Evolutionary conservation across 2,113 vertebrate species (phyloP), one percentile per base, ranked within the genome.

Genomic region (Gambusia affinis): DNA sequence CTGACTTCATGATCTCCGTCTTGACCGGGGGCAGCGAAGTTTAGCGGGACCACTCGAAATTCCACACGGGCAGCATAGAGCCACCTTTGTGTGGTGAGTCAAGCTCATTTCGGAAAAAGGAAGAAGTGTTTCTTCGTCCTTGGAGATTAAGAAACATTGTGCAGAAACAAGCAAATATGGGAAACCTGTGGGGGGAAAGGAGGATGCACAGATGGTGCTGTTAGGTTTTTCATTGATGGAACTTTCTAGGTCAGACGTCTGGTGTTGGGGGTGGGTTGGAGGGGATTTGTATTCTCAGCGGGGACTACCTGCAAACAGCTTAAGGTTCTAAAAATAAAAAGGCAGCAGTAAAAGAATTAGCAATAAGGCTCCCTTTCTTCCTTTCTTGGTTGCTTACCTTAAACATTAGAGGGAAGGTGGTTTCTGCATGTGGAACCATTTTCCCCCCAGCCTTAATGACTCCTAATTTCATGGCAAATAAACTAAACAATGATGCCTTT

Each of bases 391-490:
- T 78, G 75, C 76, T 80, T 76, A 87, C 82, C 78, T 86, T 76
- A 76, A 87, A 75, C 6, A 68, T 62, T 73, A 78, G 71, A 79
- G 71, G 51, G 72, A 66, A 54, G 76, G 85, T 70, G 64, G 62
- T 68, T 70, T 80, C 65, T 24, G 1, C 91, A 90, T 78, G 78
- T 92, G 89, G 85, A 83, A 92, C 71, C 64, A 44, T 83, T 92
- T 87, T 70, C 29, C 28, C 33, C 4, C 33, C 33, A 0, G 72
- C 73, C 60, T 51, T 89, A 90, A 91, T 81, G 76, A 82, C 84
- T n/a, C 61, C 75, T 87, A 88, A 91, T 92, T 89, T 91, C 87
- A 92, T 30, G 86, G 87, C 76, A 88, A 87, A 89, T 83, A 81
- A 85, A 88, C 78, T 42, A 69, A 79, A 89, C 87, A 85, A 82